Conservation (phyloP, 1,140 invertebrate species). For the Conopomorpha cramerella region DNA sequence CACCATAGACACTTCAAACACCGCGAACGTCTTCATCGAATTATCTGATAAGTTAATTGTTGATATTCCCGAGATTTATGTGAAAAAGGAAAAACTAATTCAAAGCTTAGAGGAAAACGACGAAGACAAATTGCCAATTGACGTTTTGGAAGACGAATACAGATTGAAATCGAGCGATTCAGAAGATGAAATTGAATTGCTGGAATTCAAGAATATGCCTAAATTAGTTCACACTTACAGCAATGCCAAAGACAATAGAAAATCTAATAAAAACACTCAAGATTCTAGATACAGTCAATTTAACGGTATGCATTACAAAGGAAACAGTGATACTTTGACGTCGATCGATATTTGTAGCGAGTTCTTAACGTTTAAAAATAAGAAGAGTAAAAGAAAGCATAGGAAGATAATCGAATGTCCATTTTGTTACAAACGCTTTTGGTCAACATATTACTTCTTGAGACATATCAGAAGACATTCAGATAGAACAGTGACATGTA, state of each 20-base stretch:
- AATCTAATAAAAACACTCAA: too few relatives aligned
- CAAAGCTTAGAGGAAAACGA: constrained; percentile 14
- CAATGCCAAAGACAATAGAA: too few relatives aligned
- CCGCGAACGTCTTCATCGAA: constrained; percentile 41
- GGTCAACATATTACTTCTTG: constrained; percentile 36
- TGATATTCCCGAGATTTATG: constrained; percentile 11
- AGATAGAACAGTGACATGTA: constrained; percentile 20
- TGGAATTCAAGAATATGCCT: too few relatives aligned
- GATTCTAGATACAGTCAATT: too few relatives aligned
- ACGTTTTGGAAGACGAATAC: constrained; percentile 47
- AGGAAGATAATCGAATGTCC: constrained; percentile 35
- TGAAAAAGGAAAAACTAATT: constrained; percentile 10
- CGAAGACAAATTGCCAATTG: constrained; percentile 26
- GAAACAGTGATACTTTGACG: too few relatives aligned
- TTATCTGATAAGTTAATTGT: constrained; percentile 25
- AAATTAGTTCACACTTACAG: too few relatives aligned
- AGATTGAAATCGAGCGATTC: constrained; percentile 21
- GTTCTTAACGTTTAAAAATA: constrained; percentile 39
- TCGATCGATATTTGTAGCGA: constrained; percentile 33
- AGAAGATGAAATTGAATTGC: constrained; percentile 10
- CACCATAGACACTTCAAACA: too few relatives aligned
- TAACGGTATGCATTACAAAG: too few relatives aligned
- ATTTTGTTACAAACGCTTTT: constrained; percentile 36
- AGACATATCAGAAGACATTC: constrained; percentile 34
- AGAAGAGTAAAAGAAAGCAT: constrained; percentile 15